Evolutionary conservation across 2,888 invertebrate species (phyloP).

Genomic region (Embidobia sp.): DNA sequence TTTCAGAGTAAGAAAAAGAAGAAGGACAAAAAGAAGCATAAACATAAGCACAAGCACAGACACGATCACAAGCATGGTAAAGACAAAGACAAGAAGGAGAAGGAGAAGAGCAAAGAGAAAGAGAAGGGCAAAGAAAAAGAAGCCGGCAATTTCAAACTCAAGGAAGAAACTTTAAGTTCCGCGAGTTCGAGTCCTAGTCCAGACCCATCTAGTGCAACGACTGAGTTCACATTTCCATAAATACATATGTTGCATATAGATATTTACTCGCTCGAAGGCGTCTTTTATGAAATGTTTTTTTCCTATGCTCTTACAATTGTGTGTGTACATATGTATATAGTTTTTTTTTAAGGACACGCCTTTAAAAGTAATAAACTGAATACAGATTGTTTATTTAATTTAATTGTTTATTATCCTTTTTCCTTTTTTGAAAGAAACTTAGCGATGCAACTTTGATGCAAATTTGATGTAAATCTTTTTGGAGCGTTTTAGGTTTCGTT

Average conservation of each 20-base stretch:
- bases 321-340: not conserved
- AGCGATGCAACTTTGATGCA: too few relatives aligned
- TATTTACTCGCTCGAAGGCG: too few relatives aligned
- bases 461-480: too few relatives aligned
- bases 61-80: conserved; percentile 84
- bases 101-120: conserved; percentile 87
- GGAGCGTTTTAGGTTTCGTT: too few relatives aligned
- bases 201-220: conserved; percentile 80
- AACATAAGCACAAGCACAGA: conserved; percentile 85
- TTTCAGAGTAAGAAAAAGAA: conserved; percentile 86
- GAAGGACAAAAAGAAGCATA: conserved; percentile 88
- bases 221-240: conserved; percentile 76
- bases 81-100: conserved; percentile 78
- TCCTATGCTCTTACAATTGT: too few relatives aligned
- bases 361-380: too few relatives aligned
- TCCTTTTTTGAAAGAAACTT: too few relatives aligned
- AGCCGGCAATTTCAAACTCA: conserved; percentile 84
- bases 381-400: too few relatives aligned
- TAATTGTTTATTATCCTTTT: too few relatives aligned
- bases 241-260: too few relatives aligned
- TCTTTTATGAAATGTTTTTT: not conserved
- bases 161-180: conserved; percentile 90
- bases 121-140: conserved; percentile 72
- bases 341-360: too few relatives aligned
- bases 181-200: conserved; percentile 90